Evolutionary conservation across 2,888 invertebrate species (phyloP).

Genomic region (Coleophora deauratella): DNA sequence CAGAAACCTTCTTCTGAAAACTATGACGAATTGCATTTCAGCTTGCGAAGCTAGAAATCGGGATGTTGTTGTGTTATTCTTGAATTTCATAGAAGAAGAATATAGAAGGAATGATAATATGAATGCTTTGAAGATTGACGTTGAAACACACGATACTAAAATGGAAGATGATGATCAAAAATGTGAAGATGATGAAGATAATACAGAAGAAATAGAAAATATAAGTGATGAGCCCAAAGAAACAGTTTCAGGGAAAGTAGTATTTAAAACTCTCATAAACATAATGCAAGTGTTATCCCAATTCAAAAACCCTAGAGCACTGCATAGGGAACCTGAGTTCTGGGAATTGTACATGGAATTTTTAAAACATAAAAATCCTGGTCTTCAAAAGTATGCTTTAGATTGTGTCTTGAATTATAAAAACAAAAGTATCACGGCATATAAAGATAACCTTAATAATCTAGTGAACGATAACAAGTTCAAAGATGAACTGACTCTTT

Average conservation of each 20-base stretch:
- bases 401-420: slow-evolving; percentile 92
- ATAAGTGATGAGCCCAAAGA: slow-evolving; percentile 42
- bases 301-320: slow-evolving; percentile 85
- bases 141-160: slow-evolving; percentile 61
- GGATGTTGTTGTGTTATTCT: slow-evolving; percentile 85
- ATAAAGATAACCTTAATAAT: slow-evolving; percentile 85
- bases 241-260: slow-evolving; percentile 50
- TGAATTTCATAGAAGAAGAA: slow-evolving; percentile 83
- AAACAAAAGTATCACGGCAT: slow-evolving; percentile 82
- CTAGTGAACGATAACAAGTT: slow-evolving; percentile 91
- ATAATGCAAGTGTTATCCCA: slow-evolving; percentile 85
- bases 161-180: slow-evolving; percentile 45
- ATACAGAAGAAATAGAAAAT: slow-evolving; percentile 47
- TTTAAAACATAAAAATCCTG: slow-evolving; percentile 83
- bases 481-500: slow-evolving; percentile 86
- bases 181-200: slow-evolving; percentile 33
- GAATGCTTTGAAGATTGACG: slow-evolving; percentile 71
- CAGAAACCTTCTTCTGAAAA: slow-evolving; percentile 86
- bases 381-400: slow-evolving; percentile 88
- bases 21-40: slow-evolving; percentile 81
- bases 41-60: slow-evolving; percentile 87
- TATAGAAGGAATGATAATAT: slow-evolving; percentile 48
- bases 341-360: slow-evolving; percentile 85
- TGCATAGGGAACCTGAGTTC: slow-evolving; percentile 84
- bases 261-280: slow-evolving; percentile 74